Evolutionary conservation across 2,797 vertebrate genomes (phyloP).

Genomic region (Aulostomus chinensis): DNA sequence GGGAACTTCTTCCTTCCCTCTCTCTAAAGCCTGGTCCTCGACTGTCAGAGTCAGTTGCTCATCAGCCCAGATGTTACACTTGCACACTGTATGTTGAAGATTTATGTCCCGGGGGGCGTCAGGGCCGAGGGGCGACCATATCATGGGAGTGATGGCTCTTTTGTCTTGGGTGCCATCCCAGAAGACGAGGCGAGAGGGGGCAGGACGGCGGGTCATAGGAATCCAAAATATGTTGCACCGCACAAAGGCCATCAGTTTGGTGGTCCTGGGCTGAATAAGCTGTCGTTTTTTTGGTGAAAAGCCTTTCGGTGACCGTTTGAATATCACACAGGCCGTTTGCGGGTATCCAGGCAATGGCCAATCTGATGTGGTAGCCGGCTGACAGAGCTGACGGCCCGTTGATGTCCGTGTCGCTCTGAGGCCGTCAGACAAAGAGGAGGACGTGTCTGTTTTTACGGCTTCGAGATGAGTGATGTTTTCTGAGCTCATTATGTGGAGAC

Average conservation of each 20-base stretch:
- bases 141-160: constrained; percentile 62
- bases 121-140: constrained; percentile 52
- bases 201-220: constrained; percentile 42
- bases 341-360: constrained; percentile 41
- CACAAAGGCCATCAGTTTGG: constrained; percentile 60
- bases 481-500: constrained; percentile 52
- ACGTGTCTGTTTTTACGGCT: constrained; percentile 29
- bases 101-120: constrained; percentile 52
- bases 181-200: constrained; percentile 44
- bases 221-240: constrained; percentile 47
- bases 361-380: constrained; percentile 43
- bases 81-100: constrained; percentile 57
- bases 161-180: constrained; percentile 63
- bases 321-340: constrained; percentile 35
- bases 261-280: constrained; percentile 58
- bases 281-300: constrained; percentile 29
- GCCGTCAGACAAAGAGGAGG: constrained; percentile 43
- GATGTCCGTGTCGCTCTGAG: constrained; percentile 30
- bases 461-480: constrained; percentile 51
- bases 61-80: constrained; percentile 61
- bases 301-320: constrained; percentile 53
- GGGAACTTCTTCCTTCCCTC: too few relatives aligned
- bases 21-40: too few relatives aligned
- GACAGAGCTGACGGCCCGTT: constrained; percentile 35
- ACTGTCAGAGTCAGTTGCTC: too few relatives aligned